phyloP scores from a whole-genome alignment of 1,140 invertebrate species.

The Atopsyche davidsoni region DNA sequence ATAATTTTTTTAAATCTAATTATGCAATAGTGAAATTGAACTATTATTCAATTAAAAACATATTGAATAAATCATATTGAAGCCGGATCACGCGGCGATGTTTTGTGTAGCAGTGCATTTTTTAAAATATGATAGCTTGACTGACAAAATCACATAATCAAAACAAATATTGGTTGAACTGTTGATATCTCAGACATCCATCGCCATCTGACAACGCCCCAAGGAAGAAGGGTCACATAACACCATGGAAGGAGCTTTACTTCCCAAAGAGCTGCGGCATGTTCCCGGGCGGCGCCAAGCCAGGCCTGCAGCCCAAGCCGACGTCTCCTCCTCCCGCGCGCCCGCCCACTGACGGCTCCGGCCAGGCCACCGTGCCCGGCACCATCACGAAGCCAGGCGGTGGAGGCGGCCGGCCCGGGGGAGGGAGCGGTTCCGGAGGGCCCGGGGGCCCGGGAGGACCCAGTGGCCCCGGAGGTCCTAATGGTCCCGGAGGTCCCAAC shows the following conservation, averaged over 20 bases:
- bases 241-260: slow-evolving; percentile 54
- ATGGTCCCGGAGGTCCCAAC: background rate
- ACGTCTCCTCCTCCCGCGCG: slow-evolving; percentile 20
- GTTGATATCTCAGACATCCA: slow-evolving; percentile 14
- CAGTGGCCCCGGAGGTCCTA: slow-evolving; percentile 9
- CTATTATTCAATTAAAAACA: too few relatives aligned
- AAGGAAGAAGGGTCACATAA: slow-evolving; percentile 49
- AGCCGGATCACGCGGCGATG: too few relatives aligned
- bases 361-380: slow-evolving; percentile 17
- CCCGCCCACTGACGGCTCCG: slow-evolving; percentile 30
- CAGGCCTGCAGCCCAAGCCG: slow-evolving; percentile 19
- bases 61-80: too few relatives aligned
- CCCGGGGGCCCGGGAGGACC: slow-evolving; percentile 10
- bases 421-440: slow-evolving; percentile 3
- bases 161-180: slow-evolving; percentile 31
- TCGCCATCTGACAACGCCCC: slow-evolving; percentile 36
- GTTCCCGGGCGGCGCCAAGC: slow-evolving; percentile 35
- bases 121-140: background rate
- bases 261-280: slow-evolving; percentile 57
- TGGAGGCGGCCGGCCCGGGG: slow-evolving; percentile 6
- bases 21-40: too few relatives aligned
- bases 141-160: background rate
- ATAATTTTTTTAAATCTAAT: too few relatives aligned
- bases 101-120: background rate
- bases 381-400: slow-evolving; percentile 12